Evolutionary conservation across 2,888 invertebrate genomes (phyloP).

Genomic region (Cryptophagus acutangulus): DNA sequence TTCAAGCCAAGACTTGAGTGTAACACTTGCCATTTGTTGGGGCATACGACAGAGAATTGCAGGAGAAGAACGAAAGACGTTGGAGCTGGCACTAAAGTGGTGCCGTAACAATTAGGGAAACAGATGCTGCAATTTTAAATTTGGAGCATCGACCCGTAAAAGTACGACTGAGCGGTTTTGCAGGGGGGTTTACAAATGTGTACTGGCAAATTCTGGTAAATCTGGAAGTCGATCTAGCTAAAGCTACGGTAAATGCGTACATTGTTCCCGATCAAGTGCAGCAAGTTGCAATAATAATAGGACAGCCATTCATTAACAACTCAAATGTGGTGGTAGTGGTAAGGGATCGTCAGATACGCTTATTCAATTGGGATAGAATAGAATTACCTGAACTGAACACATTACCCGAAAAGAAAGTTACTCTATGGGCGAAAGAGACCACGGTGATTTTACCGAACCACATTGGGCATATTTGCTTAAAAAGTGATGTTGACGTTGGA

Average conservation of each 20-base stretch:
- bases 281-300: constrained; percentile 11
- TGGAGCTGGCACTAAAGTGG: constrained; percentile 18
- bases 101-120: no score
- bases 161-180: no score
- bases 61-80: constrained; percentile 10
- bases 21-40: constrained; percentile 4
- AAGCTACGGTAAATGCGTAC: constrained; percentile 4
- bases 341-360: constrained; percentile 2
- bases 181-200: no score
- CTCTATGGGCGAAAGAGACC: not conserved
- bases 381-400: not conserved
- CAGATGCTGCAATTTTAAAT: no score
- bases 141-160: no score
- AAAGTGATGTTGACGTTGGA: no score
- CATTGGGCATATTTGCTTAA: no score
- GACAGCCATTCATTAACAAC: constrained; percentile 13
- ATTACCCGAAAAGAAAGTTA: not conserved
- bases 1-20: constrained; percentile 5
- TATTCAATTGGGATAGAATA: not conserved
- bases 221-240: not conserved
- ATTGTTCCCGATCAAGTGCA: constrained; percentile 11
- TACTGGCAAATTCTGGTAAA: no score
- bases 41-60: constrained; percentile 13
- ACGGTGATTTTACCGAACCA: not conserved
- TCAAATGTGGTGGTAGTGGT: constrained; percentile 7